A percentile compares a stretch with the other conserved stretches of the same genome.
phyloP scores from a whole-genome alignment of 2,797 vertebrate genomes.

The Catostomus latipinnis region DNA sequence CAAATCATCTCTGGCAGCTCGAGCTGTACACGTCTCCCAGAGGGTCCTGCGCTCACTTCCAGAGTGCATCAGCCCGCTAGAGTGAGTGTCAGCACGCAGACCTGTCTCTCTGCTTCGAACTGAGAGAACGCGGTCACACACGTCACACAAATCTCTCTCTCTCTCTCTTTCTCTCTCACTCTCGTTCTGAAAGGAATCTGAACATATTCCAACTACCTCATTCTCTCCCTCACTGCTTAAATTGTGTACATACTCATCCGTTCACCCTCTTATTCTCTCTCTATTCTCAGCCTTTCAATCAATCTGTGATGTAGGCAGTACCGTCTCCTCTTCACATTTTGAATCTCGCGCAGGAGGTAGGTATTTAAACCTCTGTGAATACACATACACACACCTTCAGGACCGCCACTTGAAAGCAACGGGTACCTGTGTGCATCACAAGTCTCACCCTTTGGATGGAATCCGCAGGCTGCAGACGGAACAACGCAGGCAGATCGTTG shows the following conservation, averaged over 20 bases:
- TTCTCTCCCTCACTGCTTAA: conserved; percentile 33
- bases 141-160: conserved; percentile 51
- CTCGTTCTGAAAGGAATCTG: not conserved
- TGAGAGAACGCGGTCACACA: conserved; percentile 37
- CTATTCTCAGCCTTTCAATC: conserved; percentile 3
- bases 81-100: conserved; percentile 62
- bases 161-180: conserved; percentile 47
- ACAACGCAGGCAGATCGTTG: conserved; percentile 36
- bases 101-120: conserved; percentile 42
- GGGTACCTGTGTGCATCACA: conserved; percentile 29
- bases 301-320: not conserved
- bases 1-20: conserved; percentile 69
- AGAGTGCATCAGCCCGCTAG: conserved; percentile 67
- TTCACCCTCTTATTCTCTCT: conserved; percentile 1
- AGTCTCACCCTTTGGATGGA: conserved; percentile 28
- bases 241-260: not conserved
- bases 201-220: conserved; percentile 9
- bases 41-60: conserved; percentile 67
- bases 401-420: not conserved
- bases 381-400: conserved; percentile 3
- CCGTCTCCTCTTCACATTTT: conserved; percentile 62
- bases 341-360: conserved; percentile 70
- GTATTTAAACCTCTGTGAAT: conserved; percentile 26
- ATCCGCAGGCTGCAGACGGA: conserved; percentile 33
- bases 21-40: conserved; percentile 67